Percentiles rank a stretch among this genome's conserved stretches.
Evolutionary conservation across 2,113 vertebrate genomes (phyloP).

Genomic region (Dissostichus mawsoni): DNA sequence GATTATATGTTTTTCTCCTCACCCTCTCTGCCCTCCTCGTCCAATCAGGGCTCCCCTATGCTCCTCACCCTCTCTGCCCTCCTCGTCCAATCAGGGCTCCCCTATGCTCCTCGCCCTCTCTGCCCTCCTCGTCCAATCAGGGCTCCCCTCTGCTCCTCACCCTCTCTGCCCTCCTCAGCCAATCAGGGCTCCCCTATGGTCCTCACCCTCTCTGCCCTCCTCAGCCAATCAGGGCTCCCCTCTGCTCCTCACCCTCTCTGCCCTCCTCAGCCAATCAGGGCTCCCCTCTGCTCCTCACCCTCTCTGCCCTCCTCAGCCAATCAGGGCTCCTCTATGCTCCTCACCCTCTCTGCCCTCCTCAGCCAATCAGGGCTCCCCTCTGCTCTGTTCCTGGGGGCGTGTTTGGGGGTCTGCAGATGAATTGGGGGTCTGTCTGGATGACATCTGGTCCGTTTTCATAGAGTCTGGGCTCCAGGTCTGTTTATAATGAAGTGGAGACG

Average conservation of each 20-base stretch:
- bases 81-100: constrained; percentile 67
- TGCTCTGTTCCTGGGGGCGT: constrained; percentile 73
- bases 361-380: constrained; percentile 29
- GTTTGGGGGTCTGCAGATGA: constrained; percentile 87
- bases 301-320: too few species aligned
- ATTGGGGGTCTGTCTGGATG: constrained; percentile 86
- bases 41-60: constrained; percentile 49
- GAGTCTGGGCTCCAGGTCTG: constrained; percentile 83
- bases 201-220: constrained; percentile 73
- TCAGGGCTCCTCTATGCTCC: too few species aligned
- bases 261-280: constrained; percentile 72
- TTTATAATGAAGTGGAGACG: constrained; percentile 92
- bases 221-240: constrained; percentile 64
- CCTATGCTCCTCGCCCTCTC: constrained; percentile 63
- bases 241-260: constrained; percentile 66
- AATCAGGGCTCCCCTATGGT: constrained; percentile 42
- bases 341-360: too few species aligned
- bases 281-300: too few species aligned
- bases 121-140: constrained; percentile 75
- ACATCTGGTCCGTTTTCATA: constrained; percentile 83
- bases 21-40: constrained; percentile 74
- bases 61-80: constrained; percentile 72
- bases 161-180: constrained; percentile 75
- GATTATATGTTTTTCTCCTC: constrained; percentile 33
- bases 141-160: constrained; percentile 41